Base-by-base conservation (phyloP, 2,113 vertebrate species). In the Morone chrysops region DNA sequence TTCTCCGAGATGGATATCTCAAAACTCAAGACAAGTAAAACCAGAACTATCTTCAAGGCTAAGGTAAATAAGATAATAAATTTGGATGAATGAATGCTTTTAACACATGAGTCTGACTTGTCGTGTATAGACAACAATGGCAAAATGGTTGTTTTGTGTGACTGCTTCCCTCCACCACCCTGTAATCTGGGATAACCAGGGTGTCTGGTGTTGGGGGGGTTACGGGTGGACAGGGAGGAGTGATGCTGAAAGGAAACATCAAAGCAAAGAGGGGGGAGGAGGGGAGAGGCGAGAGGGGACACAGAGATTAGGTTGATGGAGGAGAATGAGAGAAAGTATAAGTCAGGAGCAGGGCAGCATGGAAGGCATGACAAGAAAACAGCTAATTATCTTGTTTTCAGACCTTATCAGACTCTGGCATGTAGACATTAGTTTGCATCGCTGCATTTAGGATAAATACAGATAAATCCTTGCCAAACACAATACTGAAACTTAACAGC, bases 201-300 rank as follows among this genome's bases (percentile, higher is more conserved):
- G 70, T 83, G 81, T 87, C 83, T 88, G 87, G 54, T 51, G 73
- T 54, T 80, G 36, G 2, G 38, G 22, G 31, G 56, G 20, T 50
- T 6, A 50, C 6, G 65, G 20, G n/a, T 59, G 74, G 83, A 48
- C 11, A 57, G 48, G 71, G 73, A 75, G 82, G 79, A 82, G 88
- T 87, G 87, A 91, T 83, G 87, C 84, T 91, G 91, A 91, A 78
- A 61, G 83, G 74, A 73, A 85, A 90, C 90, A 93, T 92, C 85
- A 94, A 92, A 94, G 88, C 53, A 75, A 76, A 81, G 61, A 76
- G 38, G 66, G 54, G 47, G 47, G 45, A 17, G 50, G 51, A 5
- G 51, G 48, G 54, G 38, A 16, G 65, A 62, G 22, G 57, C 45
- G 60, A 53, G 54, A 73, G 85, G 79, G 67, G 66, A 40, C 57